Evolutionary conservation across 2,888 invertebrate species (phyloP), one percentile per base, ranked within the genome.

Genomic region (Neoitamus cyanurus): DNA sequence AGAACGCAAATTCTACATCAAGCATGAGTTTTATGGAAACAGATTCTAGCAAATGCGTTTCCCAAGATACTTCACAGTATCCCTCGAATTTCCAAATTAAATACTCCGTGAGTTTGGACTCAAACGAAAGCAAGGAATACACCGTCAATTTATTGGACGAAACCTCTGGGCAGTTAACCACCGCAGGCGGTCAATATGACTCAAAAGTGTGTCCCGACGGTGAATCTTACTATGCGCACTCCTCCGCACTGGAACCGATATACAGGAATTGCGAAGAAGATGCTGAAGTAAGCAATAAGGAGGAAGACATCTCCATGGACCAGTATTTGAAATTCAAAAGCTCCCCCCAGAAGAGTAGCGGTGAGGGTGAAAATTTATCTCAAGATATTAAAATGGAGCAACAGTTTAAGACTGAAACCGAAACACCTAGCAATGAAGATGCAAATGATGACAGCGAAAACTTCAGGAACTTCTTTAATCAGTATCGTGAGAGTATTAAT

Each of bases 401-500:
- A 68, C 78, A 46, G 2, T 7, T 31, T 9, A 72, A 80, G 1
- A 37, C 80, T 31, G 82, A 69, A 1, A 34, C 1, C 9, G 58
- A 20, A 25, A 5, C 3, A 0, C 15, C 58, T 0, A 48, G 15
- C 20, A 58, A 1, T 9, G 25, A 15, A 2, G 58, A 58, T 7
- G 25, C 1, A 13, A 31, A 37, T 4, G 58, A 80, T 3, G 58
- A 78, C 25, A 31, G 20, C 37, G 73, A 80, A 20, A 34, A 80
- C 15, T 80, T 80, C n/a, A 80, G 46, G n/a, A 34, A 80, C 20
- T 86, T 86, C 78, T 86, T 83, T 11, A 83, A 83, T 48, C 85
- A 87, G 73, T 86, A 85, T 34, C 85, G 86, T 3, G 84, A 86
- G 20, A 86, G 85, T 69, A 85, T 86, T 46, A 85, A 86, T 75